Conservation (phyloP, 2,888 invertebrate genomes). For the Epinotia ramella region DNA sequence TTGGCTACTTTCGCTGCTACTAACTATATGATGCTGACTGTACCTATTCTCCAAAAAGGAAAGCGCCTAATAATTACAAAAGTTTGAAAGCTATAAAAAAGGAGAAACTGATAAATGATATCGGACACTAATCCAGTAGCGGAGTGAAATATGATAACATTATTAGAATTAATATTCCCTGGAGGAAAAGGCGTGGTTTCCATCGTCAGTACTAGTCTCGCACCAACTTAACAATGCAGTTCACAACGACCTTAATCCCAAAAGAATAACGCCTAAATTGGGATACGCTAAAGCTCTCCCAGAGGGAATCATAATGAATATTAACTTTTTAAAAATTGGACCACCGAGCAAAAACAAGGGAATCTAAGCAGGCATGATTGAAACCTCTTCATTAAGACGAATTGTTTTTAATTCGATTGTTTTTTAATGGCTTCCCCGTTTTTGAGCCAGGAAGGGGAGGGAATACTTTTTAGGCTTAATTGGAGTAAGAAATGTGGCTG, state of each 20-base stretch:
- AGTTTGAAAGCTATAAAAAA: not conserved
- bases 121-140: conserved; percentile 73
- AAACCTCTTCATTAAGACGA: conserved; percentile 66
- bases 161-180: conserved; percentile 65
- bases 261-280: not conserved
- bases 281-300: not conserved
- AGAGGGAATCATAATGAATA: conserved; percentile 14
- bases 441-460: conserved; percentile 46
- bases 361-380: conserved; percentile 57
- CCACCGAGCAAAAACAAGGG: conserved; percentile 52
- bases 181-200: conserved; percentile 61
- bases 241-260: conserved; percentile 9
- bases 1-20: no score
- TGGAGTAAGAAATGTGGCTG: conserved; percentile 28
- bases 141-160: conserved; percentile 65
- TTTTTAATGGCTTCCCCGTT: conserved; percentile 49
- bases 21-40: no score
- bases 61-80: not conserved
- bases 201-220: conserved; percentile 61
- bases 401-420: conserved; percentile 58
- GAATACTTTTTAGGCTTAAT: conserved; percentile 29
- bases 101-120: conserved; percentile 63
- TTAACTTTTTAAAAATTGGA: conserved; percentile 51
- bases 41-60: no score
- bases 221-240: conserved; percentile 53